phyloP scores from a whole-genome alignment of 2,797 vertebrate genomes.

The Odontamblyopus lacepedii region DNA sequence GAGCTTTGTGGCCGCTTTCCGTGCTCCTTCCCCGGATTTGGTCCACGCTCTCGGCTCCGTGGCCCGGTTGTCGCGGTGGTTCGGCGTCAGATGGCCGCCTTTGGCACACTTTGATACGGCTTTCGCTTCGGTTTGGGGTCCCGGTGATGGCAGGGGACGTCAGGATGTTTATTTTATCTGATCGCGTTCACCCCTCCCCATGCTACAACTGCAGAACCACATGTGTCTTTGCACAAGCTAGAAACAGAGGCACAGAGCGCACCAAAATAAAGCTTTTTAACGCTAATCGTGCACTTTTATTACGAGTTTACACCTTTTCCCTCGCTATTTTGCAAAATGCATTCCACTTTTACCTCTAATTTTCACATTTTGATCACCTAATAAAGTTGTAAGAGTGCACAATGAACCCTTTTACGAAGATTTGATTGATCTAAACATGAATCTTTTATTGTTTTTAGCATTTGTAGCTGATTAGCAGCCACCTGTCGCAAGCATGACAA shows the following conservation, averaged over 20 bases:
- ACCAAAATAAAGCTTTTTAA: neutral
- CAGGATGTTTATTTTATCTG: constrained; percentile 66
- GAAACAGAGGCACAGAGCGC: constrained; percentile 13
- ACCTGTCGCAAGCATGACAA: neutral
- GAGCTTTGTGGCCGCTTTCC: constrained; percentile 13
- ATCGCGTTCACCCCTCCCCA: constrained; percentile 42
- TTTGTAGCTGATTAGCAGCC: neutral
- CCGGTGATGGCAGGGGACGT: constrained; percentile 37
- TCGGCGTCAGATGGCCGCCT: constrained; percentile 10
- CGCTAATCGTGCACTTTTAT: neutral
- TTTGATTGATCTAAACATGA: neutral
- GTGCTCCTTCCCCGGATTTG: constrained; percentile 25
- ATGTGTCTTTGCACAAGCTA: constrained; percentile 55
- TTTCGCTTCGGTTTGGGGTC: constrained; percentile 12
- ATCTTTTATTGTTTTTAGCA: neutral
- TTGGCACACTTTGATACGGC: neutral
- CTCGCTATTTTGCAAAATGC: neutral
- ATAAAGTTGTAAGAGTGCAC: neutral
- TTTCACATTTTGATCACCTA: neutral
- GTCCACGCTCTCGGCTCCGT: neutral
- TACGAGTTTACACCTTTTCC: neutral
- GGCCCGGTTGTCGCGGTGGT: neutral
- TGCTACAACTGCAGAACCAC: constrained; percentile 45
- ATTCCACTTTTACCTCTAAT: neutral
- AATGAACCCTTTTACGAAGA: neutral